These are phyloP conservation scores for Scomber scombrus DNA, from an alignment of 2,113 vertebrate genomes.

Conservation along the genomic window DNA sequence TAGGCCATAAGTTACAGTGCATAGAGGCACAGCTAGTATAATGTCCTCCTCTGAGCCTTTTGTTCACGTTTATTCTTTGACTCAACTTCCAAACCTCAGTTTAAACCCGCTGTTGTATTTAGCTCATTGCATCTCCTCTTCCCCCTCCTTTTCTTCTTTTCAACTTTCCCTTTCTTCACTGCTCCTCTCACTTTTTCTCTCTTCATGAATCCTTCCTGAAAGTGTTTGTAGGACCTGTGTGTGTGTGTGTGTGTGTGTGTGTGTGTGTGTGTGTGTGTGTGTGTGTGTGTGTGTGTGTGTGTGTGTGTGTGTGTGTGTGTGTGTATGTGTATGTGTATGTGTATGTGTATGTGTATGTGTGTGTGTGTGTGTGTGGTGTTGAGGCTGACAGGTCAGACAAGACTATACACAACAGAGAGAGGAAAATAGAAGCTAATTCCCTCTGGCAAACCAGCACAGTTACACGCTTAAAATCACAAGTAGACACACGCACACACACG, in stretches of 20 bases:
- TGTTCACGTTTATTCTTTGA: constrained; percentile 21
- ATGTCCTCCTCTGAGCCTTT: background rate
- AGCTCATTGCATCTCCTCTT: constrained; percentile 14
- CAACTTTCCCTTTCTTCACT: background rate
- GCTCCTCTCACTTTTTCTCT: background rate
- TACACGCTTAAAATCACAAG: constrained; percentile 22
- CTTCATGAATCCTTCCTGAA: constrained; percentile 16
- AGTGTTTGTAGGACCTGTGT: constrained; percentile 4
- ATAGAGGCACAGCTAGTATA: background rate
- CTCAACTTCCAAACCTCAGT: constrained; percentile 25
- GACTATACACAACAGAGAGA: constrained; percentile 27
- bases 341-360: background rate
- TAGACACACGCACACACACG: constrained; percentile 5
- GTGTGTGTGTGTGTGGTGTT: background rate
- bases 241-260: background rate
- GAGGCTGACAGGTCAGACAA: constrained; percentile 53
- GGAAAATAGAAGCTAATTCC: constrained; percentile 59
- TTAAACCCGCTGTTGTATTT: constrained; percentile 15
- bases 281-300: no score
- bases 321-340: background rate
- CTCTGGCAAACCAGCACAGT: constrained; percentile 45
- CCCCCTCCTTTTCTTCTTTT: background rate
- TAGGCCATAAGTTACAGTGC: no score
- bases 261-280: no score
- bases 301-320: no score